These are phyloP conservation scores for Melanchra persicariae DNA, from an alignment of 2,888 invertebrate species.

Conservation along the genomic window DNA sequence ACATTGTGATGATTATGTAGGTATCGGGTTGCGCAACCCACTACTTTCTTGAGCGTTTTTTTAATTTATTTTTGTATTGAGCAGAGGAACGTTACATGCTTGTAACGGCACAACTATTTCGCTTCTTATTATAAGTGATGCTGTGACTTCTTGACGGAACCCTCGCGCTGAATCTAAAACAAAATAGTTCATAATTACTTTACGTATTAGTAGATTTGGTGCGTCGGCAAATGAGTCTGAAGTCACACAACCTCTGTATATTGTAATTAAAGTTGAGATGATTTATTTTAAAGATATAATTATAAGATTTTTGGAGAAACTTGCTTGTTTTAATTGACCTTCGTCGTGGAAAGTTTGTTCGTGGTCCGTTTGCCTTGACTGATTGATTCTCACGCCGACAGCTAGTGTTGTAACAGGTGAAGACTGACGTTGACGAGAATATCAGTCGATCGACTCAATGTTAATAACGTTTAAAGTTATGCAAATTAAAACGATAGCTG, in stretches of 20 bases:
- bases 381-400: slow-evolving; percentile 63
- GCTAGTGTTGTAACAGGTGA: slow-evolving; percentile 59
- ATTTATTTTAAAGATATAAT: slow-evolving; percentile 72
- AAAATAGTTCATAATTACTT: slow-evolving; percentile 56
- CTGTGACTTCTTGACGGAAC: slow-evolving; percentile 36
- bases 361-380: slow-evolving; percentile 79
- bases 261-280: slow-evolving; percentile 69
- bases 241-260: slow-evolving; percentile 62
- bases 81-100: slow-evolving; percentile 66
- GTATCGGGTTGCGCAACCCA: slow-evolving; percentile 71
- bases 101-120: slow-evolving; percentile 69
- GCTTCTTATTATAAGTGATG: slow-evolving; percentile 63
- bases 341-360: slow-evolving; percentile 81
- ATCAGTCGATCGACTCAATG: slow-evolving; percentile 49
- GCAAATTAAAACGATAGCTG: slow-evolving; percentile 52
- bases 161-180: slow-evolving; percentile 52
- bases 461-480: slow-evolving; percentile 51
- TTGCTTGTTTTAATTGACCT: slow-evolving; percentile 79
- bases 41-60: slow-evolving; percentile 64
- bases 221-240: slow-evolving; percentile 39
- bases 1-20: slow-evolving; percentile 75
- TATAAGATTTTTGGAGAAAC: slow-evolving; percentile 81
- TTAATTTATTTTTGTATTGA: slow-evolving; percentile 66
- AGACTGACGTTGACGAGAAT: slow-evolving; percentile 45
- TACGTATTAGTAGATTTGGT: slow-evolving; percentile 55